Evolutionary conservation across 1,140 invertebrate species (phyloP), one percentile per base, ranked within the genome.

Genomic region (Hyposmocoma kahamanoa): DNA sequence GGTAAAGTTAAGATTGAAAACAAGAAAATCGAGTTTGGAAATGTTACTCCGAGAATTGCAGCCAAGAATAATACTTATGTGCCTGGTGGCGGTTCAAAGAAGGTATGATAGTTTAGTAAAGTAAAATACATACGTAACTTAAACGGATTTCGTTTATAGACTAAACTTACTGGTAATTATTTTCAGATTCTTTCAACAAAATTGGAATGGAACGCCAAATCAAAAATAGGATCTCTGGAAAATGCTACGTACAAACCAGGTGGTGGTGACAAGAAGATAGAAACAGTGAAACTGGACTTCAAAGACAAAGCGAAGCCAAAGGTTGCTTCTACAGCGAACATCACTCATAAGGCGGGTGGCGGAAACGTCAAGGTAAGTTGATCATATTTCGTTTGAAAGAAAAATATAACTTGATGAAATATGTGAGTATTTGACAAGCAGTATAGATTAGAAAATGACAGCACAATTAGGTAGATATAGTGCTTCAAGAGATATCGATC

Each of bases 161-260:
- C 3, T 36, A 15, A 36, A 36, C 1, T 36, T 17, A 30, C n/a
- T n/a, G n/a, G n/a, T n/a, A 21, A 22, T 28, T 53, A 39, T 48
- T 62, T 88, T 21, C 78, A 96, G 94, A 96, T 96, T 63, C 84
- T 91, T 51, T 91, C 93, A 67, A 92, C 94, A 53, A 97, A 96
- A 85, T 87, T 98, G 47, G 91, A 95, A 67, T 98, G 96, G 96
- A 96, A 95, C 62, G 96, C 95, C 0, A 95, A 96, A 84, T 92
- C 95, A 15, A 97, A 97, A 88, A 90, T 98, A 49, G 96, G 96
- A 20, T 98, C 96, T 0, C 83, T 98, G 57, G 95, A 97, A n/a
- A 98, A 99, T 75, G 90, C 95, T n/a, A 90, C 91, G 3, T 93
- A 98, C 82, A 96, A 94, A 71, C 95, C 97, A 1, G 95, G 95